These are phyloP conservation scores for Adelognathus sp. DNA, from an alignment of 2,888 invertebrate species.

Conservation along the genomic window DNA sequence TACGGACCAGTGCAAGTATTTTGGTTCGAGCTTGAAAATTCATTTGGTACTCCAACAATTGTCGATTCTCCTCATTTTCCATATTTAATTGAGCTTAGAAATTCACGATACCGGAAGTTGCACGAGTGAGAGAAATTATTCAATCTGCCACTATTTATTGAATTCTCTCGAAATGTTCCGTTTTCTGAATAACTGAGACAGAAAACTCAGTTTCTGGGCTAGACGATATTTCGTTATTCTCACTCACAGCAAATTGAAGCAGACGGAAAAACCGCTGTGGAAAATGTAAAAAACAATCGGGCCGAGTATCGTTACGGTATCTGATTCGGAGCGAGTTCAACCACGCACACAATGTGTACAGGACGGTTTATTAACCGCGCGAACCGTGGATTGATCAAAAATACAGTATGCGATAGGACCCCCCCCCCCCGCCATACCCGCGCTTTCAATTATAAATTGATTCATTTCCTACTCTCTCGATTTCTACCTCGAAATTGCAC, in stretches of 20 bases:
- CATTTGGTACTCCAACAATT: too few relatives aligned
- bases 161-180: not conserved
- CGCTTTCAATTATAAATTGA: conserved; percentile 38
- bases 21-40: too few relatives aligned
- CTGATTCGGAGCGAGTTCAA: not conserved
- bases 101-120: too few relatives aligned
- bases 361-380: conserved; percentile 16
- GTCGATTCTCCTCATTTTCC: not conserved
- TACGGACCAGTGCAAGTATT: too few relatives aligned
- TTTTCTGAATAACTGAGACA: conserved; percentile 1
- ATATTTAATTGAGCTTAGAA: too few relatives aligned
- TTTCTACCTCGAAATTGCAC: not conserved
- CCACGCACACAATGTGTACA: not conserved
- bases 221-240: conserved; percentile 45
- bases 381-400: conserved; percentile 23
- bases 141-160: not conserved
- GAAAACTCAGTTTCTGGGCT: conserved; percentile 28
- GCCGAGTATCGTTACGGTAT: not conserved
- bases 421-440: not conserved
- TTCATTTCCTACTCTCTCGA: conserved; percentile 14
- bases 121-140: not conserved
- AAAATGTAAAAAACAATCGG: not conserved
- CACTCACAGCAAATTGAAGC: conserved; percentile 24
- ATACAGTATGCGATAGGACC: conserved; percentile 11
- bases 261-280: not conserved